Percentiles rank a stretch among this genome's conserved stretches.
phyloP scores from a whole-genome alignment of 2,888 invertebrate species.

The Ptilodon capucinus region DNA sequence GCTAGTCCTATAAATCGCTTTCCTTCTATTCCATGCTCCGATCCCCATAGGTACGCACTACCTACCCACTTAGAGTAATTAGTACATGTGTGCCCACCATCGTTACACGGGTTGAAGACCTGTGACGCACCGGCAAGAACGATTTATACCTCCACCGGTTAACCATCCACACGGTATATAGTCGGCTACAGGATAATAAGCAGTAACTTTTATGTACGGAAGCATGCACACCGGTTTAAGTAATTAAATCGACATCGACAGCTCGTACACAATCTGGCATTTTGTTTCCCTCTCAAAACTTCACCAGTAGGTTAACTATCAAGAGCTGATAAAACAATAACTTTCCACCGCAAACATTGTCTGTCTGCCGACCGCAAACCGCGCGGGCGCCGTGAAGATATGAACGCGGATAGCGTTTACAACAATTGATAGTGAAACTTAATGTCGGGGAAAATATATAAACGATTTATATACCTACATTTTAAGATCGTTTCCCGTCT shows the following conservation, averaged over 20 bases:
- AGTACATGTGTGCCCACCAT: background rate
- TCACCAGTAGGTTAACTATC: slow-evolving; percentile 1
- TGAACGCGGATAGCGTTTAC: slow-evolving; percentile 6
- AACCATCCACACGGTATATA: too few relatives aligned
- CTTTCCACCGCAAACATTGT: slow-evolving; percentile 32
- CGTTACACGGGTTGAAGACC: background rate
- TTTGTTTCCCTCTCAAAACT: background rate
- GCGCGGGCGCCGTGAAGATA: slow-evolving; percentile 11
- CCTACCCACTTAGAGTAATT: background rate
- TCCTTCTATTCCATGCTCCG: background rate
- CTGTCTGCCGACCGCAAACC: slow-evolving; percentile 21
- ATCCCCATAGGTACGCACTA: background rate
- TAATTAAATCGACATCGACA: too few relatives aligned
- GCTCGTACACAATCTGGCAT: too few relatives aligned
- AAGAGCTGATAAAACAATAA: background rate
- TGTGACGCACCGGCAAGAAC: background rate
- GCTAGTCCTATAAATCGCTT: background rate
- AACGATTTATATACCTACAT: background rate
- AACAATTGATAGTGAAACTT: slow-evolving; percentile 20
- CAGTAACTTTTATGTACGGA: too few relatives aligned
- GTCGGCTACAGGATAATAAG: too few relatives aligned
- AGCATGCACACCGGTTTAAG: too few relatives aligned
- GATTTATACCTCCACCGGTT: too few relatives aligned
- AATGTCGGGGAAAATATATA: background rate
- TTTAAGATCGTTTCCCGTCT: background rate